Evolutionary conservation across 2,797 vertebrate genomes (phyloP).

Genomic region (Eutrigla gurnardus): DNA sequence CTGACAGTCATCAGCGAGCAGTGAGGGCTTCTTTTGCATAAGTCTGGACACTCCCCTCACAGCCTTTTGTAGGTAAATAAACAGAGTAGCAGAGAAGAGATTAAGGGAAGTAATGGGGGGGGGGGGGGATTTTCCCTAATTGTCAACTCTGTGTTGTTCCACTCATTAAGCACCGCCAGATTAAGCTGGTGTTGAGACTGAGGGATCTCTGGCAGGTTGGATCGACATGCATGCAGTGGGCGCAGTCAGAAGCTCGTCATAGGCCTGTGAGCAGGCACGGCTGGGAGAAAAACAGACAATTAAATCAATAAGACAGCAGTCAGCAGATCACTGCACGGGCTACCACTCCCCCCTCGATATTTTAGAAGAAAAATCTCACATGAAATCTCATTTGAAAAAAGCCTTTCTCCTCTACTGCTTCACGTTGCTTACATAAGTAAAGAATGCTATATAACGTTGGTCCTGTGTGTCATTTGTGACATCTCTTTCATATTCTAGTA

Average conservation of each 20-base stretch:
- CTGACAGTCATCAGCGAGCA: slow-evolving; percentile 66
- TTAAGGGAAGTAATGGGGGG: slow-evolving; percentile 38
- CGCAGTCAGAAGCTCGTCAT: slow-evolving; percentile 60
- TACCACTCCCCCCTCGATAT: slow-evolving; percentile 30
- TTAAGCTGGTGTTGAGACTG: slow-evolving; percentile 63
- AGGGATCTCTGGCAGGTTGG: slow-evolving; percentile 49
- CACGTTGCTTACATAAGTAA: slow-evolving; percentile 42
- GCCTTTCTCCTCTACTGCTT: slow-evolving; percentile 32
- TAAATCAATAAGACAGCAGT: slow-evolving; percentile 79
- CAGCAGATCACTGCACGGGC: slow-evolving; percentile 63
- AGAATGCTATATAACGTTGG: slow-evolving; percentile 27
- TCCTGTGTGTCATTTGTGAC: slow-evolving; percentile 13
- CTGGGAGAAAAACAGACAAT: slow-evolving; percentile 71
- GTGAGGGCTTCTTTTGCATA: slow-evolving; percentile 62
- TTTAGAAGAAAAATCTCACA: slow-evolving; percentile 20
- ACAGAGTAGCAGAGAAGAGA: slow-evolving; percentile 42
- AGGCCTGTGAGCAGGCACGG: slow-evolving; percentile 57
- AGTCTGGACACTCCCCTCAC: slow-evolving; percentile 68
- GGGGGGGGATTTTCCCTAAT: slow-evolving; percentile 47
- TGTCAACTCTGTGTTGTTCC: slow-evolving; percentile 70
- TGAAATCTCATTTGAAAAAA: slow-evolving; percentile 37
- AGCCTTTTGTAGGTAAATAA: slow-evolving; percentile 74
- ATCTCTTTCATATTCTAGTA: background rate
- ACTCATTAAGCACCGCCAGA: slow-evolving; percentile 73
- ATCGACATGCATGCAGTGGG: slow-evolving; percentile 52